Percentiles rank a stretch among this genome's conserved stretches.
Conservation (phyloP, 2,113 vertebrate species). For the Ceyx margarethae region DNA sequence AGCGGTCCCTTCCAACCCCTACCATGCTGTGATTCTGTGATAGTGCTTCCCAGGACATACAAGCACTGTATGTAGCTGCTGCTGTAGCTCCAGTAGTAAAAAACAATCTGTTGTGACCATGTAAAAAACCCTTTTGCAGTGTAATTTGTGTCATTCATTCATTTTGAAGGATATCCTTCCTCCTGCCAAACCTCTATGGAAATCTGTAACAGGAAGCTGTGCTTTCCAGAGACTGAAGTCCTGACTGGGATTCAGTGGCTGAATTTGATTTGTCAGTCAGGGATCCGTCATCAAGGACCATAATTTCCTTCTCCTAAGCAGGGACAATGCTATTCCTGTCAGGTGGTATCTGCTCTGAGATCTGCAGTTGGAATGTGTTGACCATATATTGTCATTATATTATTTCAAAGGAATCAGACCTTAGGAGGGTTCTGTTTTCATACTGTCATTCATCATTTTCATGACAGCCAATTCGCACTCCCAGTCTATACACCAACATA, state of each 20-base stretch:
- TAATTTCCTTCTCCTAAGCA: not conserved
- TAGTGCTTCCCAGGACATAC: not conserved
- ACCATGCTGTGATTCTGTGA: too few species aligned
- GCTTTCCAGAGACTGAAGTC: not conserved
- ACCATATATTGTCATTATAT: not conserved
- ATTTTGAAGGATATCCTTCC: not conserved
- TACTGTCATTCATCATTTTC: not conserved
- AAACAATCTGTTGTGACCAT: not conserved
- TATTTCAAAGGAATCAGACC: not conserved
- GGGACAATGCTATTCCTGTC: not conserved
- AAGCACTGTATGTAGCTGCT: not conserved
- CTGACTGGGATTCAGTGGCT: not conserved
- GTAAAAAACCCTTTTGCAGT: not conserved
- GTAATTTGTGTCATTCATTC: not conserved
- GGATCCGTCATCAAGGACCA: not conserved
- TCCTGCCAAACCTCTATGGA: not conserved
- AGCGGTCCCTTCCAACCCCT: too few species aligned
- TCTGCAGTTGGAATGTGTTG: not conserved
- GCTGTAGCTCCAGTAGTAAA: not conserved
- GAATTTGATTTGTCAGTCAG: not conserved
- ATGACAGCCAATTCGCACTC: not conserved
- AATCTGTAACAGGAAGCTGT: not conserved
- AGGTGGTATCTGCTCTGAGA: not conserved
- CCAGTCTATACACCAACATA: not conserved
- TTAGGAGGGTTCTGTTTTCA: not conserved